These are phyloP conservation scores for Setipinna tenuifilis DNA, from an alignment of 2,797 vertebrate genomes.

Conservation along the genomic window DNA sequence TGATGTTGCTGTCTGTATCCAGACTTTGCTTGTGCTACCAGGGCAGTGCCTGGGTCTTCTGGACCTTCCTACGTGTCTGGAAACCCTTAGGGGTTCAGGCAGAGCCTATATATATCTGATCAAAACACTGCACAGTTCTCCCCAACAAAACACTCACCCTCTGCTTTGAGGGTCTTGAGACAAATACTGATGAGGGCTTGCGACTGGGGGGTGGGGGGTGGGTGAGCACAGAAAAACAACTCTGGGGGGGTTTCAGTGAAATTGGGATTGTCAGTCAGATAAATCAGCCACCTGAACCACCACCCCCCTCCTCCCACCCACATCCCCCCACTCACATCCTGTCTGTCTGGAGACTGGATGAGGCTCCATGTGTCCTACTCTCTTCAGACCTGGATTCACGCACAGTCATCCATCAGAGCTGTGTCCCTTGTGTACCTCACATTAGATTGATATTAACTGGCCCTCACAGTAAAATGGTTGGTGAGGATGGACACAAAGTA, in stretches of 20 bases:
- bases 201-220: not conserved
- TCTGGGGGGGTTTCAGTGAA: not conserved
- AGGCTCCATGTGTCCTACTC: not conserved
- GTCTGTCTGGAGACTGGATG: not conserved
- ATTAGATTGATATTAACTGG: too few species aligned
- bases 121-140: too few species aligned
- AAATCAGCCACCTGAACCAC: not conserved
- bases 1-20: too few species aligned
- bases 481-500: not conserved
- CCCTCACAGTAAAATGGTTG: not conserved
- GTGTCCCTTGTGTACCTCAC: too few species aligned
- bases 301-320: not conserved
- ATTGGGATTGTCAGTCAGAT: slow-evolving; percentile 6
- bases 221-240: not conserved
- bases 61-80: too few species aligned
- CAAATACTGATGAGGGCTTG: not conserved
- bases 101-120: too few species aligned
- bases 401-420: too few species aligned
- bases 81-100: too few species aligned
- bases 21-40: too few species aligned
- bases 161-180: not conserved
- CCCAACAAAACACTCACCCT: not conserved
- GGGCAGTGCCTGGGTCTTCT: too few species aligned
- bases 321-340: too few species aligned
- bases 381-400: not conserved